Evolutionary conservation across 2,113 vertebrate species (phyloP), one percentile per base, ranked within the genome.

Genomic region (Channa argus): DNA sequence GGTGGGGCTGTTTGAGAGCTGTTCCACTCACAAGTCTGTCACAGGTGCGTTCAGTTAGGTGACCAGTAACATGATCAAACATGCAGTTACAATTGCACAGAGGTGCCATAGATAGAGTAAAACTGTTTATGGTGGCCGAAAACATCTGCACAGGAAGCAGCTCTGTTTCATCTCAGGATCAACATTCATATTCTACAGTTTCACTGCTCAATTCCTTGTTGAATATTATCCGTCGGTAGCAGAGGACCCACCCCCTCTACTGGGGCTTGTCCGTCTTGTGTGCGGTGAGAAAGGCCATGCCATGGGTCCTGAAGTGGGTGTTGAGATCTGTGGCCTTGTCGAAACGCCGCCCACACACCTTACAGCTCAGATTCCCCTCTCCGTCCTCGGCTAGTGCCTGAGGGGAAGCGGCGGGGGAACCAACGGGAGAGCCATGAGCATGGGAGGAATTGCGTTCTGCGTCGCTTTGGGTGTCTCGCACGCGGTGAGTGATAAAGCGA

Each of bases 221-320:
- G 33, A 33, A 44, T 33, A 12, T 33, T 15, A 69, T 61, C 69
- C 2, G 44, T 79, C 15, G 44, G 76, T 14, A 5, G 70, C n/a
- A 5, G 39, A 6, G 5, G 15, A 24, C 52, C 46, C 14, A 3
- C 45, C 11, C 9, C 60, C 38, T 77, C 84, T 92, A 92, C 76
- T 89, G 86, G 56, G 92, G 92, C 67, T 93, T 94, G 46, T 93
- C 94, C 0, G 93, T 96, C 90, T 97, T 97, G 89, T 96, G 86
- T 36, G 96, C 95, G 1, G 96, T 95, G 93, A 98, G 97, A 90
- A 98, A 98, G 7, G 97, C 97, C 97, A 97, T 97, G 37, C 96
- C 97, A 0, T 98, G 96, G n/a, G 97, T 98, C 79, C 97, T 94
- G 94, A 98, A 97, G 82, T 98, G 97, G 2, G 97, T 98, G 92